A percentile compares a stretch with the other conserved stretches of the same genome.
Evolutionary conservation across 2,888 invertebrate genomes (phyloP).

Genomic region (Teinopalpus imperialis): DNA sequence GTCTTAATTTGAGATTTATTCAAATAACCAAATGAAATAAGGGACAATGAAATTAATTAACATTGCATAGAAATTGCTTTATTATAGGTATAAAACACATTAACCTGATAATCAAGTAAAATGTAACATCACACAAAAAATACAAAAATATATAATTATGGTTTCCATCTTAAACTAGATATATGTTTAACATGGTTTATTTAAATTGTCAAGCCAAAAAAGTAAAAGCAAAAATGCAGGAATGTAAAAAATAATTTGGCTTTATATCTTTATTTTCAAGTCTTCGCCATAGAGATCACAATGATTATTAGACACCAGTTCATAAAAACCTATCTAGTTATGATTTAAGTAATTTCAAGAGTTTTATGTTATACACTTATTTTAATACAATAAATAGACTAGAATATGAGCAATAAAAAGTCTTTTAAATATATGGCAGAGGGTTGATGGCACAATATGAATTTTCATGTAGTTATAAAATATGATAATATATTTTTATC

Average conservation of each 20-base stretch:
- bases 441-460: slow-evolving; percentile 58
- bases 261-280: slow-evolving; percentile 33
- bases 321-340: slow-evolving; percentile 4
- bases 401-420: slow-evolving; percentile 78
- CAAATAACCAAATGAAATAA: slow-evolving; percentile 1
- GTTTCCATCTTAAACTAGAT: slow-evolving; percentile 13
- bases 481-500: slow-evolving; percentile 17
- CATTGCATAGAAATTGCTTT: slow-evolving; percentile 21
- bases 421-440: slow-evolving; percentile 68
- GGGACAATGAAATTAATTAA: slow-evolving; percentile 13
- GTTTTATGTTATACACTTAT: slow-evolving; percentile 26
- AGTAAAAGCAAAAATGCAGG: slow-evolving; percentile 40
- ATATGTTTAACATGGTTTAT: slow-evolving; percentile 20
- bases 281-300: slow-evolving; percentile 22
- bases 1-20: too few relatives aligned
- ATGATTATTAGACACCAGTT: slow-evolving; percentile 18
- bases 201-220: slow-evolving; percentile 27
- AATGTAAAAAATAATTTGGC: slow-evolving; percentile 57
- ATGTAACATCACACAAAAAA: slow-evolving; percentile 32
- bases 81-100: slow-evolving; percentile 23
- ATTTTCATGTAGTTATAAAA: slow-evolving; percentile 28
- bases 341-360: slow-evolving; percentile 21
- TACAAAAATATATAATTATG: slow-evolving; percentile 33
- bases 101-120: slow-evolving; percentile 16
- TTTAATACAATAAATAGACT: slow-evolving; percentile 65